Conservation (phyloP, 1,140 invertebrate genomes). For the Monochamus saltuarius region DNA sequence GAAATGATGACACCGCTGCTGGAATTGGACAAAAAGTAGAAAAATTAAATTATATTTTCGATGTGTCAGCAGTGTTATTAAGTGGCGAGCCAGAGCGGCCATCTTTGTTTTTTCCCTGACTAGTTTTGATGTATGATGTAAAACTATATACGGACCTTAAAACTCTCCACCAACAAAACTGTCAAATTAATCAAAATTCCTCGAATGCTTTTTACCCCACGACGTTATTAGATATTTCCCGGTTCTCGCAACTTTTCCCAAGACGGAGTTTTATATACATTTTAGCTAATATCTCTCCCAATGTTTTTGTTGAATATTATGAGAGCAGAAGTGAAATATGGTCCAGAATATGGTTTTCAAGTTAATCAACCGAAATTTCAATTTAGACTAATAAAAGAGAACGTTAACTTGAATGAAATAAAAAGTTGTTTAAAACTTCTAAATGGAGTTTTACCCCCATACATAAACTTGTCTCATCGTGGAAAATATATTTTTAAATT, state of each 20-base stretch:
- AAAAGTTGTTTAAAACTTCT: too few species aligned
- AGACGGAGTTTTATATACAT: slow-evolving; percentile 9
- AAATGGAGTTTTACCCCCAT: too few species aligned
- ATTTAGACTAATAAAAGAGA: background rate
- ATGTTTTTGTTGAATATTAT: slow-evolving; percentile 11
- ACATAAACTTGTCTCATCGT: too few species aligned
- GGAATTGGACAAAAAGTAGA: slow-evolving; percentile 23
- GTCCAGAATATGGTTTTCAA: background rate
- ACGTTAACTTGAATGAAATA: background rate
- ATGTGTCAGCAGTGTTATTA: slow-evolving; percentile 36
- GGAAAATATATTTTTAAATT: too few species aligned
- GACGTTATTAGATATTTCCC: slow-evolving; percentile 32
- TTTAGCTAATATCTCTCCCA: slow-evolving; percentile 5
- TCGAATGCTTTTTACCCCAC: slow-evolving; percentile 25
- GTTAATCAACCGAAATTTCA: slow-evolving; percentile 1
- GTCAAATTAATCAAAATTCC: slow-evolving; percentile 39
- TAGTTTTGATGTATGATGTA: slow-evolving; percentile 37
- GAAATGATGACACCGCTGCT: too few species aligned
- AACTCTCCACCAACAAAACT: slow-evolving; percentile 29
- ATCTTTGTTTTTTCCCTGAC: slow-evolving; percentile 36
- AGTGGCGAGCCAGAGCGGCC: slow-evolving; percentile 26
- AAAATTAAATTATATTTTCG: slow-evolving; percentile 39
- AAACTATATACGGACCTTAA: slow-evolving; percentile 32
- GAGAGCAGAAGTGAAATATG: slow-evolving; percentile 10
- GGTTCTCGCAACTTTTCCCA: slow-evolving; percentile 7